These are phyloP conservation scores for Peromyscus californicus DNA, from an alignment of 2,113 vertebrate genomes.

Conservation along the genomic window DNA sequence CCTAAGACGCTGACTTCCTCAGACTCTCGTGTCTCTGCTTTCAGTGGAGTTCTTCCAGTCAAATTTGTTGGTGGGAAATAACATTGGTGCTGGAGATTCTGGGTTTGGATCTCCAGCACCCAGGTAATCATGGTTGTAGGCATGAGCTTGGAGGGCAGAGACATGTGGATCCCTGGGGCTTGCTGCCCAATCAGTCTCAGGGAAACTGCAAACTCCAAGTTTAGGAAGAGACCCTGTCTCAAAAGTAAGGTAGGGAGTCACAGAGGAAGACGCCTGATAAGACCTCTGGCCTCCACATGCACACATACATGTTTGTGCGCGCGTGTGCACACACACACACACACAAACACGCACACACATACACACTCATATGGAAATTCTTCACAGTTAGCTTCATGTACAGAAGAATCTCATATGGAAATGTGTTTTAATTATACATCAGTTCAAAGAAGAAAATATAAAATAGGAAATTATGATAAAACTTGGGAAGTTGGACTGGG, in stretches of 20 bases:
- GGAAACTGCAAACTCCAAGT: not conserved
- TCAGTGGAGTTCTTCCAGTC: not conserved
- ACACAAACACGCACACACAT: not conserved
- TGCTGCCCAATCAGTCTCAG: not conserved
- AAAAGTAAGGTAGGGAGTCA: not conserved
- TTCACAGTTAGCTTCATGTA: not conserved
- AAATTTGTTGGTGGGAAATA: not conserved
- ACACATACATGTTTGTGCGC: too few relatives aligned
- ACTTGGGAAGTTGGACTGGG: not conserved
- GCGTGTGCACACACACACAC: not conserved
- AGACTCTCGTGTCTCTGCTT: not conserved
- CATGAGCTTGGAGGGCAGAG: not conserved
- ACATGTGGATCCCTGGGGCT: not conserved
- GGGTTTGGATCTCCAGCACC: not conserved
- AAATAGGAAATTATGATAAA: not conserved
- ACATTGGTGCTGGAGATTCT: not conserved
- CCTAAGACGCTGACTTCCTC: not conserved
- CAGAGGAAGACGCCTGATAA: not conserved
- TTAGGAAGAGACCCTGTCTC: not conserved
- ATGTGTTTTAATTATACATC: not conserved
- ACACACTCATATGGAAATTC: not conserved
- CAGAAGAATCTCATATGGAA: not conserved
- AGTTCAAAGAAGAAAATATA: not conserved
- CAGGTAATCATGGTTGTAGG: not conserved
- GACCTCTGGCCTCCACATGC: not conserved